Conservation (phyloP, 2,888 invertebrate species). For the Melieria picta region DNA sequence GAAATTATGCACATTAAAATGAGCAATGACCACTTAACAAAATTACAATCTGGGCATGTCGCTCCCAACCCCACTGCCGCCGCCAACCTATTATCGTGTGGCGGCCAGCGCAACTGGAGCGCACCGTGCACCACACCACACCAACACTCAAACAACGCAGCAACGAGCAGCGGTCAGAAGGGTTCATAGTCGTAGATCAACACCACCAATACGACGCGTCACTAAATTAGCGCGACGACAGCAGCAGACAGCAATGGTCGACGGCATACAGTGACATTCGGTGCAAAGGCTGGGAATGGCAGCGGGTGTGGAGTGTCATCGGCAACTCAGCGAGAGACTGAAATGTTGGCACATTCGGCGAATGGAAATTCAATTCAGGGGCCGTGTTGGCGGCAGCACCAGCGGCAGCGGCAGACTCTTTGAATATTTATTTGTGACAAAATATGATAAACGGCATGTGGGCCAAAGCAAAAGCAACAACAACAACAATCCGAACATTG, state of each 20-base stretch:
- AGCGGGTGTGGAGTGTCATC: neutral
- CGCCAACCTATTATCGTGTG: neutral
- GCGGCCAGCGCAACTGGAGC: neutral
- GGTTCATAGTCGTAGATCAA: constrained; percentile 32
- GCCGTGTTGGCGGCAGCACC: constrained; percentile 22
- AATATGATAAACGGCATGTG: constrained; percentile 55
- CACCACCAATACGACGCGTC: constrained; percentile 11
- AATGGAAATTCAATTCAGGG: constrained; percentile 10
- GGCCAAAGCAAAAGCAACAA: constrained; percentile 39
- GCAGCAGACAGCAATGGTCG: too few species aligned
- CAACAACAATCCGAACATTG: constrained; percentile 37
- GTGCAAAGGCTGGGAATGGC: neutral
- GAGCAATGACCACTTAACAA: constrained; percentile 67
- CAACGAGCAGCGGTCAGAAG: constrained; percentile 20
- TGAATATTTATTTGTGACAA: constrained; percentile 41
- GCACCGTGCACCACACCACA: neutral
- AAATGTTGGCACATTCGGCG: neutral
- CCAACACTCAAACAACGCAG: neutral
- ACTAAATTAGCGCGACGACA: constrained; percentile 29
- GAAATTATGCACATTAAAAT: constrained; percentile 64
- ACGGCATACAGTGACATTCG: neutral
- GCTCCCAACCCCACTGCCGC: constrained; percentile 18
- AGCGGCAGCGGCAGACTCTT: constrained; percentile 8
- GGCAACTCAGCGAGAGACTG: neutral
- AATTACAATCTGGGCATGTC: constrained; percentile 62